phyloP scores from a whole-genome alignment of 1,140 invertebrate species.

The Drosophila ironensis region DNA sequence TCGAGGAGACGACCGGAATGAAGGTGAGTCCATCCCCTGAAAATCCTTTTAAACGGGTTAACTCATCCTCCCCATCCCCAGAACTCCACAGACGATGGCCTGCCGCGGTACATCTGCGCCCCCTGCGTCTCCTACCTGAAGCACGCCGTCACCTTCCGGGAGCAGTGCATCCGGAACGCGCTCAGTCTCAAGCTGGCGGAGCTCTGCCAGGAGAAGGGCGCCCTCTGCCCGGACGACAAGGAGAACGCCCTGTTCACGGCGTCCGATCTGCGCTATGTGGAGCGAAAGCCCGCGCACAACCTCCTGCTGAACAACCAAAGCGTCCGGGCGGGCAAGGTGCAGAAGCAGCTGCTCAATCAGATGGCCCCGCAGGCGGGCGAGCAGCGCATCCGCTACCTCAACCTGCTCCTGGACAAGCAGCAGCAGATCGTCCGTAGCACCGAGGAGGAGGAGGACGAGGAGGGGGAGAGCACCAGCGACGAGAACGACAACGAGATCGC shows the following conservation, averaged over 20 bases:
- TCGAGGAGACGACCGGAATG: conserved; percentile 75
- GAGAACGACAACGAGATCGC: conserved; percentile 36
- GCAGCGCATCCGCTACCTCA: conserved; percentile 63
- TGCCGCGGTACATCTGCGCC: conserved; percentile 70
- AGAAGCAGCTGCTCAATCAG: conserved; percentile 62
- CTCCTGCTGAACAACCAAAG: conserved; percentile 55
- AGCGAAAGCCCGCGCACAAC: conserved; percentile 62
- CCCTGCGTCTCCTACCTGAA: conserved; percentile 78
- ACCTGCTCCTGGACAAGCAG: conserved; percentile 64
- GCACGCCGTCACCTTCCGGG: conserved; percentile 76
- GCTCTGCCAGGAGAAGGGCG: conserved; percentile 52
- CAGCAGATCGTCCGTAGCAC: conserved; percentile 12
- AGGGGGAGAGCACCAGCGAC: conserved; percentile 48
- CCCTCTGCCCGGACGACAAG: conserved; percentile 43
- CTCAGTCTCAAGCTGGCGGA: conserved; percentile 65
- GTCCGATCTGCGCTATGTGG: conserved; percentile 54
- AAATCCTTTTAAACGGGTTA: background rate
- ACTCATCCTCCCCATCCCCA: background rate
- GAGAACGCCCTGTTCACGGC: conserved; percentile 57
- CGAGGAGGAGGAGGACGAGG: conserved; percentile 68
- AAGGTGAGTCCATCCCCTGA: conserved; percentile 34
- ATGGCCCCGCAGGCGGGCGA: conserved; percentile 21
- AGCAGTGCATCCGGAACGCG: conserved; percentile 71
- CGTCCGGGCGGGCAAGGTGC: conserved; percentile 60
- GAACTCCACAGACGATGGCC: conserved; percentile 64